Evolutionary conservation across 2,797 vertebrate genomes (phyloP).

Genomic region (Chelonia mydas): DNA sequence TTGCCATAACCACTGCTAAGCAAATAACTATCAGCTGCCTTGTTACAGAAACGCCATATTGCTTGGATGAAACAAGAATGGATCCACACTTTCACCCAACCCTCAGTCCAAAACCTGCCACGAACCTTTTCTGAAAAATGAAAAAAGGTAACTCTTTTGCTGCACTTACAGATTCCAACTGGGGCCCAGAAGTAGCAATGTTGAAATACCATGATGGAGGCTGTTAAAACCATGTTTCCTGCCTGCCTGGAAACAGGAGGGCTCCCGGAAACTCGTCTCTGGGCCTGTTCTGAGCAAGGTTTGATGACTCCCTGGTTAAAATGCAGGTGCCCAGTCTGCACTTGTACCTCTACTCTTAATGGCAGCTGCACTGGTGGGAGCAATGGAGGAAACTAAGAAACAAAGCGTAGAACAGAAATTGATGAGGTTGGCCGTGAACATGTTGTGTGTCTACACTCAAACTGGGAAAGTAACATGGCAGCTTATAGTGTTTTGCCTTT

Average conservation of each 20-base stretch:
- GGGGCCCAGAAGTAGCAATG: not conserved
- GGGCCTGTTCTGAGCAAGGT: not conserved
- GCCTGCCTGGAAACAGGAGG: not conserved
- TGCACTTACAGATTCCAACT: not conserved
- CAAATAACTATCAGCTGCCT: not conserved
- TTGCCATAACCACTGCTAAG: not conserved
- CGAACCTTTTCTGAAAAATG: not conserved
- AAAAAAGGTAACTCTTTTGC: not conserved
- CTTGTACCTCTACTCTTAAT: not conserved
- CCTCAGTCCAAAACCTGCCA: not conserved
- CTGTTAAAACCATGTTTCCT: not conserved
- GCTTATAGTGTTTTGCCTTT: not conserved
- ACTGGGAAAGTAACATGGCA: not conserved
- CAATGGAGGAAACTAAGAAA: not conserved
- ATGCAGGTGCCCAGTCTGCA: not conserved
- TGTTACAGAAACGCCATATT: not conserved
- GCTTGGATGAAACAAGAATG: not conserved
- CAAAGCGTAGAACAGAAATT: not conserved
- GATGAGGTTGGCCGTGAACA: not conserved
- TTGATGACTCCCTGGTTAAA: not conserved
- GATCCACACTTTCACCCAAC: accelerated
- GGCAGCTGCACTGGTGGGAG: not conserved
- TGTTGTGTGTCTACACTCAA: not conserved
- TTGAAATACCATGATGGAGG: not conserved
- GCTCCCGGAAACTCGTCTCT: not conserved